phyloP scores from a whole-genome alignment of 2,113 vertebrate species.

The Notothenia coriiceps region DNA sequence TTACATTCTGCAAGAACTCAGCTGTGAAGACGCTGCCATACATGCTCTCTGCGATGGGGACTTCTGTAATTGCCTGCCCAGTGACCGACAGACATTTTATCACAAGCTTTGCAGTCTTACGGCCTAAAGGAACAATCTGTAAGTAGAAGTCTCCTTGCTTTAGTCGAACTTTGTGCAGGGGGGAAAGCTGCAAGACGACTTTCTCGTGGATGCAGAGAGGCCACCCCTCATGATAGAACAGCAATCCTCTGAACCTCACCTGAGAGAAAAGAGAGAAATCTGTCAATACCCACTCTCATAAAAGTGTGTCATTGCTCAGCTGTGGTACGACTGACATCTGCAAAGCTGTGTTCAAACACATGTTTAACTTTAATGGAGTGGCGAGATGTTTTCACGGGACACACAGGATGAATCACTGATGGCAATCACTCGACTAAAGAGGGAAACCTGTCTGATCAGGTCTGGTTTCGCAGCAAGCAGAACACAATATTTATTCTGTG shows the following conservation, averaged over 20 bases:
- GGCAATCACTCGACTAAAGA: conserved; percentile 18
- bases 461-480: conserved; percentile 59
- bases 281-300: conserved; percentile 8
- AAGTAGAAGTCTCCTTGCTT: conserved; percentile 89
- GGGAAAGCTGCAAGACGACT: conserved; percentile 86
- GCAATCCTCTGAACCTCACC: conserved; percentile 84
- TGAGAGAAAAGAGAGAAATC: conserved; percentile 65
- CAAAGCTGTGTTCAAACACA: conserved; percentile 57
- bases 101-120: conserved; percentile 84
- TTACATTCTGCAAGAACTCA: conserved; percentile 87
- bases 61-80: conserved; percentile 84
- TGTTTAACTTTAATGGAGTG: conserved; percentile 56
- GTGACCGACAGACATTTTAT: conserved; percentile 88
- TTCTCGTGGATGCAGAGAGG: conserved; percentile 88
- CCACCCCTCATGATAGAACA: conserved; percentile 89
- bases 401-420: conserved; percentile 51
- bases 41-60: conserved; percentile 86
- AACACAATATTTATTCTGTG: conserved; percentile 56
- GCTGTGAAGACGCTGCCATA: conserved; percentile 86
- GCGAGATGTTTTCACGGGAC: conserved; percentile 42
- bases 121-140: conserved; percentile 85
- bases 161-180: conserved; percentile 85
- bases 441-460: conserved; percentile 75
- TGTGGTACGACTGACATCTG: conserved; percentile 43
- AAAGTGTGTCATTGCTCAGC: conserved; percentile 37